A percentile compares a stretch with the other conserved stretches of the same genome.
Evolutionary conservation across 2,888 invertebrate genomes (phyloP).

Genomic region (Perdita meconis): DNA sequence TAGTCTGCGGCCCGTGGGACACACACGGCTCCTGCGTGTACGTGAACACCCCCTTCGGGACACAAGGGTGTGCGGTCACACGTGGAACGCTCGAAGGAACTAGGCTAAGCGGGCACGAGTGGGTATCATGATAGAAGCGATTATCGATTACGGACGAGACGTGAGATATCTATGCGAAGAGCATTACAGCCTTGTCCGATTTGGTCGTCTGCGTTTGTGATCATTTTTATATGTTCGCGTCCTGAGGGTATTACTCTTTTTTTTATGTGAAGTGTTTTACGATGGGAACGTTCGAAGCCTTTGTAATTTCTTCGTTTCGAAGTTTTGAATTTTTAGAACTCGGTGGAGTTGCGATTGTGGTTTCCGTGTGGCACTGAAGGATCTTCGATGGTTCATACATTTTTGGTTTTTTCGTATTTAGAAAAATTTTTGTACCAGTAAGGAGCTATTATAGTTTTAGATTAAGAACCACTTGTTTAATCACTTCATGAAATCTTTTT

Average conservation of each 20-base stretch:
- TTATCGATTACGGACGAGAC: constrained; percentile 53
- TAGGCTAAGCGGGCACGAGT: constrained; percentile 64
- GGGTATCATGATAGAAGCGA: constrained; percentile 51
- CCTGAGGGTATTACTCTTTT: not conserved
- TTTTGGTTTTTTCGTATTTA: too few relatives aligned
- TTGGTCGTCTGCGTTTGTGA: not conserved
- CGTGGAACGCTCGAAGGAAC: constrained; percentile 58
- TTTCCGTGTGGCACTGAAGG: too few relatives aligned
- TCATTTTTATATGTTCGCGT: not conserved
- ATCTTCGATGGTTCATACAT: too few relatives aligned
- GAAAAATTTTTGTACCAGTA: too few relatives aligned
- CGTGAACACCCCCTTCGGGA: constrained; percentile 38
- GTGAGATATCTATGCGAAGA: not conserved
- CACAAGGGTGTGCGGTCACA: constrained; percentile 48
- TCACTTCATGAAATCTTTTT: too few relatives aligned
- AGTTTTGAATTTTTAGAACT: too few relatives aligned
- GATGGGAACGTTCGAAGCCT: too few relatives aligned
- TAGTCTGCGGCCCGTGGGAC: constrained; percentile 42
- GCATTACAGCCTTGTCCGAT: not conserved
- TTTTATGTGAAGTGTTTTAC: too few relatives aligned
- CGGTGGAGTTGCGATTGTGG: too few relatives aligned
- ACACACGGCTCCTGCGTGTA: constrained; percentile 26
- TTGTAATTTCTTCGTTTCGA: too few relatives aligned
- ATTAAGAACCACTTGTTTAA: too few relatives aligned
- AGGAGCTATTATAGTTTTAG: too few relatives aligned